Evolutionary conservation across 64 coral and sea anemone species (phyloP), one percentile per base, ranked within the genome.

Genomic region (Platygyra sinensis): DNA sequence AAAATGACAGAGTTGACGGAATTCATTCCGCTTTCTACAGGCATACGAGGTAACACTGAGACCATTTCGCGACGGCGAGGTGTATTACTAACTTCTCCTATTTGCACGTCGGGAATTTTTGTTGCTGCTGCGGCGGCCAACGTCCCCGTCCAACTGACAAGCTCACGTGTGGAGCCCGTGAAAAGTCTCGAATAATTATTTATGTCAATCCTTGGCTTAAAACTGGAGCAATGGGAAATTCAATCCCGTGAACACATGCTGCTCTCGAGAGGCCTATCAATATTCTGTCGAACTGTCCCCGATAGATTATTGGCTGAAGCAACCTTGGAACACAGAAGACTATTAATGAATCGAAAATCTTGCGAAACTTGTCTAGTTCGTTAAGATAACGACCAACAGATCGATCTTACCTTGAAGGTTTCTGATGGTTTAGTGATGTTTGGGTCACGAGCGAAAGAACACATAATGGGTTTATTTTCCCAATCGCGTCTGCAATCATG

Each of bases 341-440:
- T 7, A 72, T 64, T 32, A 71, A 85, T 50, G 50, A 17, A 18
- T 20, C 38, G 4, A 52, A 60, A 50, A 71, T 24, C 18, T 13
- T 27, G 18, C 14, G 33, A 51, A 85, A 71, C 22, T 33, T 12
- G 33, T 46, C 81, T 38, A 27, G 17, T 36, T 69, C 20, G 60
- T 17, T n/a, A 31, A 25, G 60, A 85, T 50, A 71, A 28, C 33
- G 11, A 72, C 24, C 33, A 49, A 38, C n/a, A 84, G 42, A 46
- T 46, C n/a, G 62, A 85, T 50, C 39, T 85, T 18, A 49, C 62
- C 81, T 50, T 85, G 81, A 52, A 39, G 81, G 33, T 85, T 85
- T 85, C 17, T 63, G 81, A 85, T 85, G 22, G 67, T 85, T 85
- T 67, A 69, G 62, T 85, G 62, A 51, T 85, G 81, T 50, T 71